Evolutionary conservation across 2,888 invertebrate species (phyloP), one percentile per base, ranked within the genome.

Genomic region (Agrotis puta): DNA sequence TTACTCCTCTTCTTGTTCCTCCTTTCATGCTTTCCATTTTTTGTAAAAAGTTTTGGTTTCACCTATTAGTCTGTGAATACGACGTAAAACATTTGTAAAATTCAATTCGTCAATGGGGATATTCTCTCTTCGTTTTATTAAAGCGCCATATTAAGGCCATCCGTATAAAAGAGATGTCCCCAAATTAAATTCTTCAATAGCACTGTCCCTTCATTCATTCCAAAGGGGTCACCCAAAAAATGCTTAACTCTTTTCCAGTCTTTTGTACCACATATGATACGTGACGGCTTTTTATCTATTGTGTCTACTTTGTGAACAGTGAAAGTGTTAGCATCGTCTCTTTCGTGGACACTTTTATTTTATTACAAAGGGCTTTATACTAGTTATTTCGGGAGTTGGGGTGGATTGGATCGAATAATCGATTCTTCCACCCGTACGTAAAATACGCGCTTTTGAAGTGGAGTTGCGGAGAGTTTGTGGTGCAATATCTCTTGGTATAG

Each of bases 111-210:
- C 13, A 24, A 39, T 18, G 14, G 45, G 33, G 47, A n/a, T 20
- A 73, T 64, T 54, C 45, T 51, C 33, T 47, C 39, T 57, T 11
- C 11, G 51, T 39, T 74, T 45, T 7, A 20, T 47, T 47, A 66
- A 74, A n/a, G 18, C 13, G 13, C 51, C 0, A 3, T 6, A 13
- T 14, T n/a, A 3, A n/a, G 27, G 7, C 1, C 7, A 7, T 62
- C 50, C 27, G 1, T 20, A 56, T 56, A 18, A 20, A 67, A 45
- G 27, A 53, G 45, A 16, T 50, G 16, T 7, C 13, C 13, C 50
- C 20, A 47, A 74, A 74, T 73, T 66, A 58, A 74, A 73, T 51
- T 66, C 20, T 58, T 66, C 57, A 57, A 66, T 16, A 20, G 50
- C 22, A 39, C 47, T 24, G 45, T n/a, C 74, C 66, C 45, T 20